phyloP scores from a whole-genome alignment of 1,140 invertebrate species.

The Lithobius niger region DNA sequence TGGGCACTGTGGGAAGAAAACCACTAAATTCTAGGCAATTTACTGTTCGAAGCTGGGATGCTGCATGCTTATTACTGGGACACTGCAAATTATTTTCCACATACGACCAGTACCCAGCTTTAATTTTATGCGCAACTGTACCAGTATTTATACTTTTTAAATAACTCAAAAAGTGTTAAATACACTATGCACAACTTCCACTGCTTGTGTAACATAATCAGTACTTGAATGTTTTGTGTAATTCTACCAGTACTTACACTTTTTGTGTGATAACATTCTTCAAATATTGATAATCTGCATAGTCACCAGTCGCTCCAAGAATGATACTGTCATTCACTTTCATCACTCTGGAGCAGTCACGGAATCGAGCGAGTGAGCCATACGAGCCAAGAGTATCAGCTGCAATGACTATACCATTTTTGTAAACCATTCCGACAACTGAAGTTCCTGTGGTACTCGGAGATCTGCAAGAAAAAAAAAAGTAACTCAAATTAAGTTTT shows the following conservation, averaged over 20 bases:
- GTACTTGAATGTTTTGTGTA: not conserved
- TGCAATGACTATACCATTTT: constrained; percentile 78
- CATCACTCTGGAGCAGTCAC: constrained; percentile 64
- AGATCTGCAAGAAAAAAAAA: constrained; percentile 49
- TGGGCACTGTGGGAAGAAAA: too few species aligned
- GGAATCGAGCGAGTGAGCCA: constrained; percentile 74
- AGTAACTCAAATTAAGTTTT: too few species aligned
- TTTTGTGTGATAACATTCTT: constrained; percentile 78
- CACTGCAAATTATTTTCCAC: too few species aligned
- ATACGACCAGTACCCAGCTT: too few species aligned
- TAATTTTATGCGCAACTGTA: not conserved
- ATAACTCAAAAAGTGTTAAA: too few species aligned
- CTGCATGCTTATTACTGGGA: too few species aligned
- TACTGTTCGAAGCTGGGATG: too few species aligned
- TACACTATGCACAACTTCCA: too few species aligned
- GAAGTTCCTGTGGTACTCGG: constrained; percentile 83
- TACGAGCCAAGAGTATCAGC: constrained; percentile 86
- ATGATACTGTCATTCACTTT: constrained; percentile 84
- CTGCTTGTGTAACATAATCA: constrained; percentile 8
- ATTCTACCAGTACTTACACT: constrained; percentile 47
- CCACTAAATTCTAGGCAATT: too few species aligned
- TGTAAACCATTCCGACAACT: constrained; percentile 71
- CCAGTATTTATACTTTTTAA: not conserved
- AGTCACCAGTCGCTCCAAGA: constrained; percentile 79
- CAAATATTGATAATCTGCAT: constrained; percentile 87